Base-by-base conservation (phyloP, 1,140 invertebrate genomes). In the Patella vulgata region DNA sequence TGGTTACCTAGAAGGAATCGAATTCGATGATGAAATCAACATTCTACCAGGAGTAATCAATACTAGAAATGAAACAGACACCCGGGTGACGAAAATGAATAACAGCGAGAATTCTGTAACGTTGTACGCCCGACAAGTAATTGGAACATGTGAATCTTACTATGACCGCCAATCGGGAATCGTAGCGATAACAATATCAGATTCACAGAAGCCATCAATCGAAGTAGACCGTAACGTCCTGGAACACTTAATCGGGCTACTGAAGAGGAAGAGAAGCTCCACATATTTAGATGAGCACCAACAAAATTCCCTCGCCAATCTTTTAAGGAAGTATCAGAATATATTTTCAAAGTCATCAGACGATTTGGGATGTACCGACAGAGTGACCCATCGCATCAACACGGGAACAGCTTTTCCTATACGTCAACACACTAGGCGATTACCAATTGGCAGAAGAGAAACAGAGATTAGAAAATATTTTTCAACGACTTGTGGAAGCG, bases 341-440 rank as follows among this genome's bases (percentile, higher is more conserved):
- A 57, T 58, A 4, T 71, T 71, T 28, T 42, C 61, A 14, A 61
- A 56, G 23, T 62, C 58, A 8, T 51, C 54, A 40, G 28, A 40
- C 33, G 65, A 71, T 27, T 23, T 64, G 14, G 65, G 61, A 0
- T 14, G 17, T 25, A 66, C 66, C 3, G 21, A 33, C 28, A 23
- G 58, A 21, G 52, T 54, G 23, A 30, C 55, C 33, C 68, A 67
- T 31, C 50, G 23, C 12, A 68, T 71, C 6, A 52, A 70, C 30
- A 73, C 68, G 11, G 68, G 64, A 6, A 44, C 54, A n/a, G 54
- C 63, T n/a, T 33, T 9, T 25, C 71, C 71, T 14, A 63, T 73
- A 14, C 54, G 60, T 25, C 64, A 71, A 44, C 59, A 46, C n/a
- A 50, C 55, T 3, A 30, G 68, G 12, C 44, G 59, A 30, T 56